Evolutionary conservation across 2,888 invertebrate genomes (phyloP), one percentile per base, ranked within the genome.

Genomic region (Diarsia brunnea): DNA sequence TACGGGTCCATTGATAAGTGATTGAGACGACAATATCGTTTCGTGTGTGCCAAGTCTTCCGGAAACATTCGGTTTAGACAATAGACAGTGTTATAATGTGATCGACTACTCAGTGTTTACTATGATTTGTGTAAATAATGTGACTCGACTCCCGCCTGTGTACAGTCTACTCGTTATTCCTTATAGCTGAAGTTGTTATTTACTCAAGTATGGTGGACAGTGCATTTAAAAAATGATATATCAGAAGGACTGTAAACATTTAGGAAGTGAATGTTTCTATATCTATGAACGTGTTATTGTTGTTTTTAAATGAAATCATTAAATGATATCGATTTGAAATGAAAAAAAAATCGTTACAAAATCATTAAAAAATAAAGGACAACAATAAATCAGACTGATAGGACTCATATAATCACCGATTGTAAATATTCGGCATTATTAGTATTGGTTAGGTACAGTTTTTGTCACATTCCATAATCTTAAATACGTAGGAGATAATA

Each of bases 1-100:
- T 96, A 96, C 88, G 96, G 96, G 89, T 94, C 96, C 84, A 96
- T 96, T 91, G 90, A 91, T 75, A 95, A 96, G 95, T 96, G 96
- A 96, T 92, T 93, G 89, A 91, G 90, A 94, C 90, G 87, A 88
- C 90, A 80, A 84, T 81, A 87, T 84, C 61, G 89, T 89, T 89
- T 91, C 90, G 91, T 87, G 93, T 91, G 95, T 95, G 95, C 95
- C 95, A 96, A 96, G 95, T 93, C 91, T 92, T 92, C 93, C 92
- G 93, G 91, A 88, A 85, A 63, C 53, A 47, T 78, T 92, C 92
- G 93, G 92, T 81, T 84, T 88, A 90, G 89, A 90, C 91, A 90
- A 87, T 88, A 90, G 89, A 90, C 91, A 90, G 87, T 90, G 88
- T 90, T 90, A 88, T 78, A 78, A 87, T 87, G 89, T 90, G 90